phyloP scores from a whole-genome alignment of 2,113 vertebrate genomes.

The Hemiscyllium ocellatum region DNA sequence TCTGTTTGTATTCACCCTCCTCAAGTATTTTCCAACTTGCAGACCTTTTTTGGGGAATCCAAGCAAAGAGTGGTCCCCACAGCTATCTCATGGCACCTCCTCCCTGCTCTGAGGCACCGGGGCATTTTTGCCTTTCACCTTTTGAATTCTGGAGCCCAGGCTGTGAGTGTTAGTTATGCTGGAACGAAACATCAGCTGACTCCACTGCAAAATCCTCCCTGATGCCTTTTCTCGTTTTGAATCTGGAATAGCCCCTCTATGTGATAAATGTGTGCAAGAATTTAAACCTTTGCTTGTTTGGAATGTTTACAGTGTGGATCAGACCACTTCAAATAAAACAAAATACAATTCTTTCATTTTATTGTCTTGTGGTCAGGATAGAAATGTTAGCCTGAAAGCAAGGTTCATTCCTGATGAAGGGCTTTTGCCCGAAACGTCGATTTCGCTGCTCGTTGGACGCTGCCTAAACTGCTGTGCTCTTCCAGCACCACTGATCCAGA shows the following conservation, averaged over 20 bases:
- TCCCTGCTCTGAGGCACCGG: too few species aligned
- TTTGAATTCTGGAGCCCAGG: not conserved
- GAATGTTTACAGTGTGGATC: constrained; percentile 22
- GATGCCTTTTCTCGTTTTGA: not conserved
- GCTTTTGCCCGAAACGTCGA: too few species aligned
- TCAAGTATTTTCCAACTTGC: not conserved
- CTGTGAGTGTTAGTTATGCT: not conserved
- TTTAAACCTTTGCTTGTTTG: not conserved
- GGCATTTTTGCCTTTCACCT: too few species aligned
- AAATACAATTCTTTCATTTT: not conserved
- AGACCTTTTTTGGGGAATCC: not conserved
- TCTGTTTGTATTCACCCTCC: too few species aligned
- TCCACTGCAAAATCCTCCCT: not conserved
- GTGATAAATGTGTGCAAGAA: not conserved
- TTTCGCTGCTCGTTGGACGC: too few species aligned
- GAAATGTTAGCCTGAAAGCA: too few species aligned
- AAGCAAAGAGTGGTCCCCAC: not conserved
- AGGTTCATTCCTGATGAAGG: too few species aligned
- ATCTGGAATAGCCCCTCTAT: not conserved
- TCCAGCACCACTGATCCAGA: too few species aligned
- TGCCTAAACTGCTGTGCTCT: too few species aligned
- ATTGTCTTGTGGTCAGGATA: too few species aligned
- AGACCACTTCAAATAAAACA: constrained; percentile 29
- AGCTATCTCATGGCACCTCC: too few species aligned
- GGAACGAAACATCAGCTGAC: not conserved